Evolutionary conservation across 2,113 vertebrate genomes (phyloP).

Genomic region (Proteles cristata): DNA sequence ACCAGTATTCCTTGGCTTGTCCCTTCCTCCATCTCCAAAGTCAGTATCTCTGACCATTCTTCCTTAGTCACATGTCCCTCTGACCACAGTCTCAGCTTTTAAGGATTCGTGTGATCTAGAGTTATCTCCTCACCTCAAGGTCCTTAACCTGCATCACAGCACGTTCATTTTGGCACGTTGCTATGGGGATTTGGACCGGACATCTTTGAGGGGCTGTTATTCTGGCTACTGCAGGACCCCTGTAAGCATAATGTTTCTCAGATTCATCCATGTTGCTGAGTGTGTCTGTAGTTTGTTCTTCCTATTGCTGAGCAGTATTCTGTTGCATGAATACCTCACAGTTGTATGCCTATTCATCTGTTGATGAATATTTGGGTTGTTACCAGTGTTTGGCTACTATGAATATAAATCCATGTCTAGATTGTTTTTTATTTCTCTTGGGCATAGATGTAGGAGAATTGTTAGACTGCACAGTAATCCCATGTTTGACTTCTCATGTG

Average conservation of each 20-base stretch:
- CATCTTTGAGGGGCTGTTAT: neutral
- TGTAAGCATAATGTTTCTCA: neutral
- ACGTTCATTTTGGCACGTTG: neutral
- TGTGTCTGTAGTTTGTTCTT: neutral
- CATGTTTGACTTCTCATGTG: neutral
- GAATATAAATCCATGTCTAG: neutral
- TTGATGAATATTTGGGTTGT: neutral
- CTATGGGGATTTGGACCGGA: neutral
- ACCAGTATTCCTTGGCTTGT: neutral
- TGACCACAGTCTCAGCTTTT: neutral
- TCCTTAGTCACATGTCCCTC: neutral
- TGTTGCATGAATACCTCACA: neutral
- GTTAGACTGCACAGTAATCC: neutral
- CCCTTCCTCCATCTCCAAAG: neutral
- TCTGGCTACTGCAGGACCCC: accelerated
- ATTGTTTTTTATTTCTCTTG: neutral
- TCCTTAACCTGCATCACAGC: neutral
- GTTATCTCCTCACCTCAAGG: neutral
- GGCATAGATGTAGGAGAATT: neutral
- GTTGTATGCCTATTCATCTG: neutral
- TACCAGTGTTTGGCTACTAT: neutral
- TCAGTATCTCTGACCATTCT: neutral
- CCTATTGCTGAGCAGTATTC: neutral
- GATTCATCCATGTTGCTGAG: neutral
- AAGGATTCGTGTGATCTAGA: neutral